Conservation (phyloP, 2,888 invertebrate genomes). For the Dynastes hyllus region DNA sequence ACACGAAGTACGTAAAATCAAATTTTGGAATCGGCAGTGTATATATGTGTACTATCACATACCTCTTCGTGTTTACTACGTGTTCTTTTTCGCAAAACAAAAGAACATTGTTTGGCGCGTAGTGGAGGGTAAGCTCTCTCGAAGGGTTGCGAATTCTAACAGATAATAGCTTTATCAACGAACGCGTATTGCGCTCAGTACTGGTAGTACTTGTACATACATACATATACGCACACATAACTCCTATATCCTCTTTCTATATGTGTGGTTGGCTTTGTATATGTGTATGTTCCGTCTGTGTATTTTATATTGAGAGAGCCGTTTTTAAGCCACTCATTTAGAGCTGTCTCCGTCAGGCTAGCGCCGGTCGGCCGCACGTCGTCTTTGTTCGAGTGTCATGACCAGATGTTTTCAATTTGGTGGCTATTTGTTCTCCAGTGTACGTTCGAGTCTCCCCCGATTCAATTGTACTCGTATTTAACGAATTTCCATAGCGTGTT, state of each 20-base stretch:
- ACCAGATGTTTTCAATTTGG: slow-evolving; percentile 72
- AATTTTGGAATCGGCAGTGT: slow-evolving; percentile 27
- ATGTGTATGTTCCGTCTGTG: slow-evolving; percentile 23
- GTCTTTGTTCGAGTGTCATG: slow-evolving; percentile 73
- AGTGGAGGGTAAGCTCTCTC: slow-evolving; percentile 41
- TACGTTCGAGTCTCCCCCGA: slow-evolving; percentile 59
- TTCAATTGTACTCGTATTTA: slow-evolving; percentile 62
- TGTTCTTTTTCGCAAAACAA: slow-evolving; percentile 37
- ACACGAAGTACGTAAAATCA: slow-evolving; percentile 22
- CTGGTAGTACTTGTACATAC: slow-evolving; percentile 44
- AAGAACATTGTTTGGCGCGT: slow-evolving; percentile 39
- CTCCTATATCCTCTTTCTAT: slow-evolving; percentile 10
- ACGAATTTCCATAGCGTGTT: slow-evolving; percentile 58
- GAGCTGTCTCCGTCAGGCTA: slow-evolving; percentile 68
- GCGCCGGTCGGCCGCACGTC: slow-evolving; percentile 69
- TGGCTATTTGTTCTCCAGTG: slow-evolving; percentile 66
- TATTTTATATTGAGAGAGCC: slow-evolving; percentile 45
- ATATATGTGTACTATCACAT: slow-evolving; percentile 12
- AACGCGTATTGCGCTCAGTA: slow-evolving; percentile 39
- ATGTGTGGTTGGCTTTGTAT: slow-evolving; percentile 34
- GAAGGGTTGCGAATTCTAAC: slow-evolving; percentile 43
- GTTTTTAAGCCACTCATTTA: slow-evolving; percentile 55
- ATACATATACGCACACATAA: slow-evolving; percentile 46
- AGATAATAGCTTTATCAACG: slow-evolving; percentile 48
- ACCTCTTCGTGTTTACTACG: slow-evolving; percentile 23